Conservation (phyloP, 2,888 invertebrate genomes). For the Boloria selene region DNA sequence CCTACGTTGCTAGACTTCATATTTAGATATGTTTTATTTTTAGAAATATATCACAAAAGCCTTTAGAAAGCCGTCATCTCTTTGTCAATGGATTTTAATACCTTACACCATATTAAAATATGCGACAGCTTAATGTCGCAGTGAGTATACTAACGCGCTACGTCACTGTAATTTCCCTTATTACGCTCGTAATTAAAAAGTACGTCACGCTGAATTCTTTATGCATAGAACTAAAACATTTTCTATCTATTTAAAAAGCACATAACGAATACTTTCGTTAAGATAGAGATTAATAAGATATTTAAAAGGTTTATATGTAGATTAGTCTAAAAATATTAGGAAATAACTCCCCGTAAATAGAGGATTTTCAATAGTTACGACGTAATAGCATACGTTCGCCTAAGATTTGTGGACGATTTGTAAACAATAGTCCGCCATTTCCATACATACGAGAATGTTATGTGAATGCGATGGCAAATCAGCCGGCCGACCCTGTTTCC, state of each 20-base stretch:
- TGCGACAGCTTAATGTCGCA: neutral
- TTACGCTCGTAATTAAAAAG: constrained; percentile 14
- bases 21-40: too few species aligned
- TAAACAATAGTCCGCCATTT: constrained; percentile 31
- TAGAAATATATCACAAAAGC: too few species aligned
- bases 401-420: constrained; percentile 24
- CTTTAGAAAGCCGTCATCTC: too few species aligned
- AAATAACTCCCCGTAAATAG: neutral
- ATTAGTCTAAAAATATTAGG: neutral
- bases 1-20: too few species aligned
- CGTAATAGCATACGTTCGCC: neutral
- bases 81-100: too few species aligned
- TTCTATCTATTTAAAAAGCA: neutral
- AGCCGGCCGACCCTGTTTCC: constrained; percentile 30
- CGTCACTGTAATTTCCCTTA: neutral
- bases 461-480: constrained; percentile 27
- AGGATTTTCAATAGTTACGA: neutral
- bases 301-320: too few species aligned
- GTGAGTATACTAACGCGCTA: neutral
- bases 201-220: neutral
- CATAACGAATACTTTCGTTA: neutral
- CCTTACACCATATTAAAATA: too few species aligned
- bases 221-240: neutral
- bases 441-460: constrained; percentile 16
- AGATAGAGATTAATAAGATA: neutral